These are phyloP conservation scores for Cydia fagiglandana DNA, from an alignment of 1,140 invertebrate genomes.

Conservation along the genomic window DNA sequence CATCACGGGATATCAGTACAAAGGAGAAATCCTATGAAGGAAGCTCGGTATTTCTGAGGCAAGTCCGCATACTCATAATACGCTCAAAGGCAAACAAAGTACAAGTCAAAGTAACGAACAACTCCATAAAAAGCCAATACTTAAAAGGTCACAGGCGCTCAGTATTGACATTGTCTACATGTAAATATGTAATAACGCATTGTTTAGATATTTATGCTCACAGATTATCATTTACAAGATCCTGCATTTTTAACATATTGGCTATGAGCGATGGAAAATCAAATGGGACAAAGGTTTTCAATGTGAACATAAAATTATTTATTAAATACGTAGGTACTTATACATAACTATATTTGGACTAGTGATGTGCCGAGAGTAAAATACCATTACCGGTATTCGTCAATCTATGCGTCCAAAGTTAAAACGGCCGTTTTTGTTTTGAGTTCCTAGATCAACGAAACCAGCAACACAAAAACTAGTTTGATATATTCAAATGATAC, in stretches of 20 bases:
- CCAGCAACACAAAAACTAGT: no score
- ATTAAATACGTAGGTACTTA: no score
- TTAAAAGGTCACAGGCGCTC: background rate
- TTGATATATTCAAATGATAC: no score
- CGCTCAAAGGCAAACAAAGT: background rate
- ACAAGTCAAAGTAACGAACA: background rate
- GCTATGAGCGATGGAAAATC: background rate
- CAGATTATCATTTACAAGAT: background rate
- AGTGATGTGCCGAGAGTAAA: no score
- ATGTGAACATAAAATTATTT: background rate
- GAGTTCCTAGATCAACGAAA: no score
- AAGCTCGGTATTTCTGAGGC: no score
- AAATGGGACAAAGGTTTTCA: background rate
- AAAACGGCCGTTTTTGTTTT: no score
- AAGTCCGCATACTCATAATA: background rate
- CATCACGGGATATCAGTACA: no score
- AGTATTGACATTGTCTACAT: background rate
- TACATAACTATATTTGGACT: no score
- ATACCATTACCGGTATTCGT: no score
- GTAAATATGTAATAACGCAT: slow-evolving; percentile 4
- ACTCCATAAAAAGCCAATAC: background rate
- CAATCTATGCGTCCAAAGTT: no score
- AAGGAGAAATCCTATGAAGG: no score
- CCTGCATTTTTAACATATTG: background rate
- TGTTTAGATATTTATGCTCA: background rate